Percentiles rank a stretch among this genome's conserved stretches.
These are phyloP conservation scores for Argynnis bischoffii DNA, from an alignment of 2,888 invertebrate genomes.

Conservation along the genomic window DNA sequence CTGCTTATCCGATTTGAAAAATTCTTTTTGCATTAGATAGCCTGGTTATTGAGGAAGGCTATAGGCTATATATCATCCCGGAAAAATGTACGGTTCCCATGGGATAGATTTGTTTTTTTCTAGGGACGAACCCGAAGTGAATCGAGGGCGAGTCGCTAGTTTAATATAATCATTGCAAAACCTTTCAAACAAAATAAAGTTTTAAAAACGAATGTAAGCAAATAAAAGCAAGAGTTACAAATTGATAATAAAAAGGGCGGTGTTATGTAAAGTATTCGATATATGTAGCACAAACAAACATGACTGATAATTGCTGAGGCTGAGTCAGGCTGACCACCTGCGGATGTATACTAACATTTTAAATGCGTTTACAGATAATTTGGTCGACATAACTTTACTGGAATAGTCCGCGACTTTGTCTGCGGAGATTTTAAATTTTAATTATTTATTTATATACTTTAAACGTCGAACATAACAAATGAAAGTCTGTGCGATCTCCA, in stretches of 20 bases:
- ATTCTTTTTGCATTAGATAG: no score
- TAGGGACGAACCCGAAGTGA: no score
- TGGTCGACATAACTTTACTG: not conserved
- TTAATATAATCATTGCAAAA: no score
- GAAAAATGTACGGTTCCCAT: no score
- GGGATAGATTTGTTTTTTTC: no score
- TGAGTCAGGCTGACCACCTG: slow-evolving; percentile 6
- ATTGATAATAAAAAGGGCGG: slow-evolving; percentile 7
- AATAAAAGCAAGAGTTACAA: not conserved
- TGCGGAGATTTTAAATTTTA: not conserved
- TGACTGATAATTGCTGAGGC: not conserved
- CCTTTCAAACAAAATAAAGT: no score
- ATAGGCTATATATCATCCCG: no score
- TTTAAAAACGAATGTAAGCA: not conserved
- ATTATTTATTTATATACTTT: not conserved
- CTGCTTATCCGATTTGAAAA: no score
- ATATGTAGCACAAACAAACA: slow-evolving; percentile 4
- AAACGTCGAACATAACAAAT: no score
- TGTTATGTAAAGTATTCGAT: slow-evolving; percentile 3
- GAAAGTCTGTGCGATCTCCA: no score
- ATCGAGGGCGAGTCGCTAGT: no score
- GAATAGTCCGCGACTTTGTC: not conserved
- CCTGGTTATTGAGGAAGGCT: no score
- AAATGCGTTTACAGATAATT: slow-evolving; percentile 3
- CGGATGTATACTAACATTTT: slow-evolving; percentile 1